These are phyloP conservation scores for Ianthella basta DNA, from an alignment of 37 sponge, comb jelly and placozoan species.

Conservation along the genomic window DNA sequence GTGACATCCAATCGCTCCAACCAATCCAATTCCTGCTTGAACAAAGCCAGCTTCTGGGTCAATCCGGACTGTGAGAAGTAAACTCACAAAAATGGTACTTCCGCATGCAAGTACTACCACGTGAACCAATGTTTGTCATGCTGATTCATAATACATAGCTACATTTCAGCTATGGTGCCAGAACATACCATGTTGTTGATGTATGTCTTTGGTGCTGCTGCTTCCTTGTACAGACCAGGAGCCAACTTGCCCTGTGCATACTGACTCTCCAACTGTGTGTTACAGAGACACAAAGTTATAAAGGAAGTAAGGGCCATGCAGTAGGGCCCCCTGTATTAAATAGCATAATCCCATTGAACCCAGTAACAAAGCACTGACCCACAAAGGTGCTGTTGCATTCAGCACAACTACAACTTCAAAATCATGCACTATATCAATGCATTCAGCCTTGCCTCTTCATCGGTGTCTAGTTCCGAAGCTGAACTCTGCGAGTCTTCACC, in stretches of 20 bases:
- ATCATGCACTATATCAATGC: too few relatives aligned
- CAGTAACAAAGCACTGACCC: too few relatives aligned
- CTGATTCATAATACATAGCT: too few relatives aligned
- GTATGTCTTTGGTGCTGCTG: conserved; percentile 53
- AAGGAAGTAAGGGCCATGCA: too few relatives aligned
- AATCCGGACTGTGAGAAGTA: conserved; percentile 43
- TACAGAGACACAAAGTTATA: background rate
- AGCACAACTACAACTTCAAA: too few relatives aligned
- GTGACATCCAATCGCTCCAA: conserved; percentile 72
- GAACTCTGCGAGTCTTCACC: too few relatives aligned
- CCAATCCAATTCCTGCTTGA: conserved; percentile 57
- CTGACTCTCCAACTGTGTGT: conserved; percentile 50
- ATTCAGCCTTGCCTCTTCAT: background rate
- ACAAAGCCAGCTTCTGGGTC: conserved; percentile 28
- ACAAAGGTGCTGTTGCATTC: too few relatives aligned
- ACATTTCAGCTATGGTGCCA: too few relatives aligned
- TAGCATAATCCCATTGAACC: too few relatives aligned
- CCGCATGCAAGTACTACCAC: background rate
- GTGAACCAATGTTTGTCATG: too few relatives aligned
- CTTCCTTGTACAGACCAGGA: conserved; percentile 51
- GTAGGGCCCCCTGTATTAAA: too few relatives aligned
- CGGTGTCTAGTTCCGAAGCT: background rate
- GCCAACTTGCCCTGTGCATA: conserved; percentile 58
- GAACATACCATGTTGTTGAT: conserved; percentile 63
- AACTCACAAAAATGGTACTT: background rate